These are phyloP conservation scores for Luperina testacea DNA, from an alignment of 2,888 invertebrate species.

Conservation along the genomic window DNA sequence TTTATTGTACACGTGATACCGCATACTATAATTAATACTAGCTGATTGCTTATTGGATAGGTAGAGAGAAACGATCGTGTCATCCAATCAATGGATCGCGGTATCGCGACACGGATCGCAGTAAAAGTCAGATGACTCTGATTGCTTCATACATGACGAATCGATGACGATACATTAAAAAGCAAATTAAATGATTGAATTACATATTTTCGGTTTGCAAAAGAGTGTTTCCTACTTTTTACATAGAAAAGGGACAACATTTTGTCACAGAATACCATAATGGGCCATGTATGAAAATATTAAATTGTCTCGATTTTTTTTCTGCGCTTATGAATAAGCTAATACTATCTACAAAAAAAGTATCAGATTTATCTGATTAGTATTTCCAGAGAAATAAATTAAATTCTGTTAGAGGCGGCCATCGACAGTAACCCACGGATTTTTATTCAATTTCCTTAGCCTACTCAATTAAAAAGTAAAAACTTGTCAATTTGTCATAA, in stretches of 20 bases:
- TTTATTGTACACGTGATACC: not conserved
- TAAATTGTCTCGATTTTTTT: no score
- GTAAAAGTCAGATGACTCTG: conserved; percentile 13
- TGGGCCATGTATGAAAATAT: no score
- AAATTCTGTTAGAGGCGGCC: no score
- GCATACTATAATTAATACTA: not conserved
- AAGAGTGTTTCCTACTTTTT: not conserved
- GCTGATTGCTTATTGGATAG: conserved; percentile 13
- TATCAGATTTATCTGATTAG: no score
- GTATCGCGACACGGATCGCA: conserved; percentile 9
- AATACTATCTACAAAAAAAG: no score
- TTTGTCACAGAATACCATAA: not conserved
- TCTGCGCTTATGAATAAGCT: no score
- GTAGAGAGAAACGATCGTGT: not conserved
- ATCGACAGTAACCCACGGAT: no score
- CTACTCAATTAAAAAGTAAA: no score
- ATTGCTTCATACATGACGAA: conserved; percentile 4
- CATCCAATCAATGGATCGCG: not conserved
- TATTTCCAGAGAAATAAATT: no score
- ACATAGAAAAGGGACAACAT: no score
- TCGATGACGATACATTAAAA: not conserved
- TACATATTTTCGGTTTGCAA: not conserved
- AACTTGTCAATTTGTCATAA: no score
- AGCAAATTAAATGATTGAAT: not conserved
- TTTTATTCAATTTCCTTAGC: no score